These are phyloP conservation scores for Volucella zonaria DNA, from an alignment of 2,888 invertebrate species.

Conservation along the genomic window DNA sequence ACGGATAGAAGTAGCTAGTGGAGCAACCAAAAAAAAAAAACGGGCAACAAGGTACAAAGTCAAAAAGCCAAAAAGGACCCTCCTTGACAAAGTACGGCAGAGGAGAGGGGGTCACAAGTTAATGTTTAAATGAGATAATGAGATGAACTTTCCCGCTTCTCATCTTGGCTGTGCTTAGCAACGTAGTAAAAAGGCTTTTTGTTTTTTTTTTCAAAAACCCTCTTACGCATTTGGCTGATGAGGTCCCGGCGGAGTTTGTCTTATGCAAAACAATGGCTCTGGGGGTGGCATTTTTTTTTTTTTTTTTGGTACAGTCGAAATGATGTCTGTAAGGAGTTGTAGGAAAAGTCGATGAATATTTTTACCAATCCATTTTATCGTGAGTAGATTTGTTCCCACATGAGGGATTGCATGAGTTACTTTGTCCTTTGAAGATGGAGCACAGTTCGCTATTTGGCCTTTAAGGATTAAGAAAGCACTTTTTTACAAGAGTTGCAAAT, in stretches of 20 bases:
- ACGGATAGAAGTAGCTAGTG: too few species aligned
- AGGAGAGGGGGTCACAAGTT: constrained; percentile 34
- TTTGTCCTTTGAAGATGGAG: too few species aligned
- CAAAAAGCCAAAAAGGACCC: constrained; percentile 26
- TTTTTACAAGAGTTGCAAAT: too few species aligned
- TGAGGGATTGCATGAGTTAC: too few species aligned
- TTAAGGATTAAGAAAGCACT: too few species aligned
- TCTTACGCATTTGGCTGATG: constrained; percentile 54
- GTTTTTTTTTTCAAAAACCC: constrained; percentile 7
- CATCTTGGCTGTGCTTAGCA: constrained; percentile 6
- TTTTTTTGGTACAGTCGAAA: constrained; percentile 29
- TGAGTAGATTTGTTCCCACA: constrained; percentile 40
- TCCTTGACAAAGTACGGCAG: constrained; percentile 26
- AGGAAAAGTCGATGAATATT: constrained; percentile 51
- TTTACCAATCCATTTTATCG: constrained; percentile 53
- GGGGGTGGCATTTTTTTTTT: constrained; percentile 6
- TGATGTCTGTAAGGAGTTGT: constrained; percentile 38
- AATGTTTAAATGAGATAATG: constrained; percentile 74
- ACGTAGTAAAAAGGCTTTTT: constrained; percentile 32
- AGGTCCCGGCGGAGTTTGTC: constrained; percentile 36
- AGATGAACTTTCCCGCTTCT: constrained; percentile 64
- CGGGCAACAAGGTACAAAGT: background rate
- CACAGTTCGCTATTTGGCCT: too few species aligned
- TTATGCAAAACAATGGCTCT: constrained; percentile 14
- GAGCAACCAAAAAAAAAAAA: constrained; percentile 14